Percentiles rank a stretch among this genome's conserved stretches.
Evolutionary conservation across 35 echinoderm and acorn worm genomes (phyloP).

Genomic region (Nesometra sesokonis): DNA sequence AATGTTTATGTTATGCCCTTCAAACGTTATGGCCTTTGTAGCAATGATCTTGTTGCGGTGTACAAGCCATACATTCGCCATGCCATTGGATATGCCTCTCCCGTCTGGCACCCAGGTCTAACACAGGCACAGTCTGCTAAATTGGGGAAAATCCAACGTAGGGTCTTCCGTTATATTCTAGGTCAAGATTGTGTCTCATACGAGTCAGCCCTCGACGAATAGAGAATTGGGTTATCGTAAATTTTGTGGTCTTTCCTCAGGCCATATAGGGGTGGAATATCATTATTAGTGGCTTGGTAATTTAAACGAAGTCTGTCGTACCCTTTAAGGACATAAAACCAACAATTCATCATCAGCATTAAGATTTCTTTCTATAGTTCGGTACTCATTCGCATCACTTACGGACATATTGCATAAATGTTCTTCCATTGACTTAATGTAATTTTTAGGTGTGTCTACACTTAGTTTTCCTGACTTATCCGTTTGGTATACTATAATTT

Average conservation of each 20-base stretch:
- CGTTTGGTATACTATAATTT: not conserved
- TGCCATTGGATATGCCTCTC: too few relatives aligned
- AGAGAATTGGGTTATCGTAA: too few relatives aligned
- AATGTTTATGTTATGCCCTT: too few relatives aligned
- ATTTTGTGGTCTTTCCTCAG: conserved; percentile 26
- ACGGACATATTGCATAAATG: not conserved
- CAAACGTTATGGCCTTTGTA: too few relatives aligned
- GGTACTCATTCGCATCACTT: not conserved
- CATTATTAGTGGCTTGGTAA: not conserved
- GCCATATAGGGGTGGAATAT: conserved; percentile 5
- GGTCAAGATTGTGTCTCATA: too few relatives aligned
- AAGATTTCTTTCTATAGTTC: not conserved
- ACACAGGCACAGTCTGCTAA: too few relatives aligned
- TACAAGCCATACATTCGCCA: too few relatives aligned
- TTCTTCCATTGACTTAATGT: not conserved
- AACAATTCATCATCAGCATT: not conserved
- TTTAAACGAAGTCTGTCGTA: not conserved
- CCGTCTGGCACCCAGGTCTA: too few relatives aligned
- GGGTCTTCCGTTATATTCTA: too few relatives aligned
- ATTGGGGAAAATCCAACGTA: too few relatives aligned
- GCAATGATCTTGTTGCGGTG: too few relatives aligned
- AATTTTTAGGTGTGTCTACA: conserved; percentile 4
- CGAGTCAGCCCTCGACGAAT: too few relatives aligned
- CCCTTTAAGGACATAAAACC: not conserved
- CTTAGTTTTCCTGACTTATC: not conserved